Conservation (phyloP, 1,140 invertebrate genomes). For the Drosophila pallidifrons region DNA sequence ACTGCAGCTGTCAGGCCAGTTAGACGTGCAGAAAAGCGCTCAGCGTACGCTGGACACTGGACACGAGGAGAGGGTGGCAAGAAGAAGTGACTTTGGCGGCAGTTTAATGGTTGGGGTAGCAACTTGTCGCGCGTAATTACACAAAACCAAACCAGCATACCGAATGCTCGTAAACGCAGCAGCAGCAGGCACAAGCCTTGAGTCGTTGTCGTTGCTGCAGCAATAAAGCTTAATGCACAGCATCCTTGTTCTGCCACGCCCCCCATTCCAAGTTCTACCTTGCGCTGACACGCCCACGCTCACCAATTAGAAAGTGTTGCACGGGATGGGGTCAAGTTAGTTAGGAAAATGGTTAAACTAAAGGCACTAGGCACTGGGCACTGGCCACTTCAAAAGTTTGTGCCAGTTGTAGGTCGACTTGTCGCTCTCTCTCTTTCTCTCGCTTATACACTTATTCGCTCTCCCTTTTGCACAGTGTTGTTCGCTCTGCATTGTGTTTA, state of each 20-base stretch:
- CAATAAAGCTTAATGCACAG: constrained; percentile 71
- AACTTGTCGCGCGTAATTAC: constrained; percentile 79
- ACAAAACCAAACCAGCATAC: constrained; percentile 41
- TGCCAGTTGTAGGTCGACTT: not conserved
- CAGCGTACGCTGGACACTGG: not conserved
- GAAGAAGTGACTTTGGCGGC: not conserved
- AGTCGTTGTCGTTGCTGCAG: constrained; percentile 21
- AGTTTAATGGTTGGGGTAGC: constrained; percentile 25
- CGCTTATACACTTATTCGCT: not conserved
- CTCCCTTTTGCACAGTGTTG: constrained; percentile 2
- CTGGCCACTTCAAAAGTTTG: constrained; percentile 18
- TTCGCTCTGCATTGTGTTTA: constrained; percentile 37
- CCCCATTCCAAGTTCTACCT: no score
- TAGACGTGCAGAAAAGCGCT: constrained; percentile 65
- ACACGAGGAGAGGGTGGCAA: not conserved
- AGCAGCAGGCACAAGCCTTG: constrained; percentile 39
- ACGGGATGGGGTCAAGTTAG: constrained; percentile 14
- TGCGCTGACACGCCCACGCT: constrained; percentile 8
- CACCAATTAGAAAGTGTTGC: constrained; percentile 70
- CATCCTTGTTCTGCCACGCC: constrained; percentile 6
- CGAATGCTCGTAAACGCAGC: constrained; percentile 46
- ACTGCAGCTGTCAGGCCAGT: constrained; percentile 65
- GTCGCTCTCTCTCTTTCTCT: constrained; percentile 1
- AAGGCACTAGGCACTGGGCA: constrained; percentile 9
- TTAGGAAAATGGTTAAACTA: constrained; percentile 12